phyloP scores from a whole-genome alignment of 2,888 invertebrate genomes.

The Rhogogaster chlorosoma region DNA sequence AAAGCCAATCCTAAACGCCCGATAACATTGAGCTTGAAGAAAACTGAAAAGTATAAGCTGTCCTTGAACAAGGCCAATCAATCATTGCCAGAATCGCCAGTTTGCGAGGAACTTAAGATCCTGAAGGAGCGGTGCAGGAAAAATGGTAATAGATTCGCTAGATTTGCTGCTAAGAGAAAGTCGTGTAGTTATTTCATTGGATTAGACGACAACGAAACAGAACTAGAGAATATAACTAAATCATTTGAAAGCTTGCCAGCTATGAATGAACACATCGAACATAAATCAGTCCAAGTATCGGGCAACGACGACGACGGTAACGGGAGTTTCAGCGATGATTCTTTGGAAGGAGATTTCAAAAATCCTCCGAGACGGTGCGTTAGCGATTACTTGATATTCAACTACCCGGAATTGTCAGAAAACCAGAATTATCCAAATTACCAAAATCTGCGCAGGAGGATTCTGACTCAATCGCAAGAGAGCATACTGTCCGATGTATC shows the following conservation, averaged over 20 bases:
- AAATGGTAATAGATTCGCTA: constrained; percentile 77
- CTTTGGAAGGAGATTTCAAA: constrained; percentile 84
- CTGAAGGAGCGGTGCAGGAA: constrained; percentile 70
- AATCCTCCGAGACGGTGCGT: constrained; percentile 84
- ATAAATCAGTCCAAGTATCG: constrained; percentile 65
- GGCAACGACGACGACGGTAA: constrained; percentile 79
- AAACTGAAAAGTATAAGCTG: constrained; percentile 76
- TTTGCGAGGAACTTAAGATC: constrained; percentile 86
- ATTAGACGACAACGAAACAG: constrained; percentile 78
- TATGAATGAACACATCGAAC: constrained; percentile 69
- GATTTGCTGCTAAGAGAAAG: constrained; percentile 79
- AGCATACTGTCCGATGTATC: constrained; percentile 74
- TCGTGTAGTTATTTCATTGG: constrained; percentile 85
- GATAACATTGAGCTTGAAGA: constrained; percentile 71
- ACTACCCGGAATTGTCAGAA: constrained; percentile 69
- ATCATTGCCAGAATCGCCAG: constrained; percentile 90
- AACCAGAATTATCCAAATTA: constrained; percentile 62
- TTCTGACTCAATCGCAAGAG: constrained; percentile 71
- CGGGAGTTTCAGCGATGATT: constrained; percentile 89
- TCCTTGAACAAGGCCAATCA: constrained; percentile 78
- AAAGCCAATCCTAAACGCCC: constrained; percentile 67
- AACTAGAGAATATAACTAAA: constrained; percentile 69
- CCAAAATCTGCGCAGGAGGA: constrained; percentile 62
- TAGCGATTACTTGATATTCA: constrained; percentile 89
- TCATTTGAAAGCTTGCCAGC: constrained; percentile 74